A percentile compares a stretch with the other conserved stretches of the same genome.
These are phyloP conservation scores for Synergus gifuensis DNA, from an alignment of 2,888 invertebrate genomes.

Conservation along the genomic window DNA sequence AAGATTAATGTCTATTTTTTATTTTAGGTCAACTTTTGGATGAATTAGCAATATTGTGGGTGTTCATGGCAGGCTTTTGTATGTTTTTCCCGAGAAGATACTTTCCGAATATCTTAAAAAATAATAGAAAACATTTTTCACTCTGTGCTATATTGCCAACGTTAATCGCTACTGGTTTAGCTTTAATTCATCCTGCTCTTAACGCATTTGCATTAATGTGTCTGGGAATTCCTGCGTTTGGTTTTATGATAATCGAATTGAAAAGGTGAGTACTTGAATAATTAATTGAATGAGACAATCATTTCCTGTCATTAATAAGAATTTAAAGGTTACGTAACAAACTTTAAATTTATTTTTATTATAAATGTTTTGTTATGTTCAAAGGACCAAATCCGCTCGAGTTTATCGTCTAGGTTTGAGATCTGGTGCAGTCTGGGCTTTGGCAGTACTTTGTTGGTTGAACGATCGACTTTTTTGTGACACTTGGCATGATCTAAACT, in stretches of 20 bases:
- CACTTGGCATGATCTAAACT: conserved; percentile 87
- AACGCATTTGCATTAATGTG: conserved; percentile 91
- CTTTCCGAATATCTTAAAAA: conserved; percentile 84
- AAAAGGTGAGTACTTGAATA: conserved; percentile 80
- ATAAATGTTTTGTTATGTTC: conserved; percentile 48
- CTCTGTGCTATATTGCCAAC: conserved; percentile 81
- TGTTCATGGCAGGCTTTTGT: conserved; percentile 87
- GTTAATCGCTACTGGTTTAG: conserved; percentile 83
- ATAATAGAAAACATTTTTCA: conserved; percentile 83
- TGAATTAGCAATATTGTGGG: conserved; percentile 90
- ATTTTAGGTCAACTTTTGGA: conserved; percentile 86
- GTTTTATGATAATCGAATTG: conserved; percentile 84
- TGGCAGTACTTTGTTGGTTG: conserved; percentile 88
- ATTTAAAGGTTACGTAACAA: neutral
- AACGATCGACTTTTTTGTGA: conserved; percentile 89
- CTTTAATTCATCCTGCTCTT: conserved; percentile 87
- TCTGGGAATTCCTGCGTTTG: conserved; percentile 84
- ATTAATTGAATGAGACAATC: neutral
- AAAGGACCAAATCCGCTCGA: conserved; percentile 82
- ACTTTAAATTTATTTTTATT: conserved; percentile 24
- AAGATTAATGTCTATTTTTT: conserved; percentile 45
- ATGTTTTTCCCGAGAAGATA: conserved; percentile 86
- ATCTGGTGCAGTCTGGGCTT: conserved; percentile 83
- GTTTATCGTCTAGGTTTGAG: conserved; percentile 87
- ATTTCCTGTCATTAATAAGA: neutral